A percentile compares a stretch with the other conserved stretches of the same genome.
phyloP scores from a whole-genome alignment of 2,888 invertebrate genomes.

The Nysson spinosus region DNA sequence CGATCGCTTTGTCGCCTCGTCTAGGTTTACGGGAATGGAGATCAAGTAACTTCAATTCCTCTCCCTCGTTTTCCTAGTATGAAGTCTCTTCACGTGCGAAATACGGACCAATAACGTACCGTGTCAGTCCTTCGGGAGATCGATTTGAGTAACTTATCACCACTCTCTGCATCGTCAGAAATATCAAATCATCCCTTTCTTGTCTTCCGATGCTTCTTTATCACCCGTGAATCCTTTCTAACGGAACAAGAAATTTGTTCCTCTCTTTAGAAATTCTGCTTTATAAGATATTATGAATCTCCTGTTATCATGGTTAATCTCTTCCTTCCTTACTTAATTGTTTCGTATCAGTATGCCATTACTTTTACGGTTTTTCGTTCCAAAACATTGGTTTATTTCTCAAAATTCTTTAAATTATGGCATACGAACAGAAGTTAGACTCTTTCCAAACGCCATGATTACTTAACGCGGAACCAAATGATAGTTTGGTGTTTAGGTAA shows the following conservation, averaged over 20 bases:
- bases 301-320: no score
- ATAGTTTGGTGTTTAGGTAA: conserved; percentile 7
- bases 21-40: conserved; percentile 54
- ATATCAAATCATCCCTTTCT: conserved; percentile 7
- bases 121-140: conserved; percentile 16
- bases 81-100: neutral
- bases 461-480: conserved; percentile 3
- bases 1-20: conserved; percentile 60
- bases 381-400: no score
- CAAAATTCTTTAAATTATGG: no score
- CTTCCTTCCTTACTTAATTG: no score
- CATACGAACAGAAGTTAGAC: no score
- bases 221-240: neutral
- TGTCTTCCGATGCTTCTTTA: neutral
- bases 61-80: conserved; percentile 2
- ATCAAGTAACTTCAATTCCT: conserved; percentile 50
- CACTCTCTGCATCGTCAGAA: conserved; percentile 7
- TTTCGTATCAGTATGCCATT: no score
- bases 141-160: conserved; percentile 17
- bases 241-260: no score
- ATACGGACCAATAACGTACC: neutral
- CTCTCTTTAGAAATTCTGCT: no score
- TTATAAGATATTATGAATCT: no score
- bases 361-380: no score
- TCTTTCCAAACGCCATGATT: neutral